Evolutionary conservation across 1,140 invertebrate species (phyloP), one percentile per base, ranked within the genome.

Genomic region (Bombus pascuorum): DNA sequence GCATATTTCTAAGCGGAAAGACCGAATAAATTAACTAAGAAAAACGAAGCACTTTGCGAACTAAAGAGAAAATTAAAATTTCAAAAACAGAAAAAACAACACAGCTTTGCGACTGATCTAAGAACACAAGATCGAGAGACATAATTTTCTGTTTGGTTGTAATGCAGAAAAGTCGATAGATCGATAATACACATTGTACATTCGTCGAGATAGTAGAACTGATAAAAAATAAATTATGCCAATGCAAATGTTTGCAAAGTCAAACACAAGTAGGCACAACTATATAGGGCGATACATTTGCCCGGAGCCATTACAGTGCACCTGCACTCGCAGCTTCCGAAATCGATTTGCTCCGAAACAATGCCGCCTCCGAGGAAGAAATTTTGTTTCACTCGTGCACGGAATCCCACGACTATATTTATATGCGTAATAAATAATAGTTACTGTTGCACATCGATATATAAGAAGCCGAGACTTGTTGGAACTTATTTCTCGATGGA

Each of bases 211-310:
- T 83, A 75, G 59, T 42, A 22, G 3, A 37, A 32, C 32, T n/a
- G 34, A 65, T 53, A 83, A 66, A 53, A 66, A 75, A 75, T n/a
- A 34, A 75, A 83, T 66, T 66, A 83, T 32, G 39, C 42, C 57
- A 57, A n/a, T 5, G 71, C 42, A 74, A 82, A 73, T 82, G 57
- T 82, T 74, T 74, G 72, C 81, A 34, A 65, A 83, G 66, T 70
- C 25, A 15, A 71, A 39, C 18, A 79, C 22, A 66, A 79, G 25
- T 32, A 15, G n/a, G 1, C 22, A 18, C 13, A 62, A 10, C 12
- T 68, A 47, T 68, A 22, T 25, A 59, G 37, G 75, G 32, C 39
- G 62, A 66, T 28, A 59, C 47, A 53, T 53, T 53, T 22, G 18
- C 18, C n/a, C 9, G 28, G 59, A 44, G 47, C 15, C 73, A 37